These are phyloP conservation scores for Eudorcas thomsonii DNA, from an alignment of 2,113 vertebrate species.

Conservation along the genomic window DNA sequence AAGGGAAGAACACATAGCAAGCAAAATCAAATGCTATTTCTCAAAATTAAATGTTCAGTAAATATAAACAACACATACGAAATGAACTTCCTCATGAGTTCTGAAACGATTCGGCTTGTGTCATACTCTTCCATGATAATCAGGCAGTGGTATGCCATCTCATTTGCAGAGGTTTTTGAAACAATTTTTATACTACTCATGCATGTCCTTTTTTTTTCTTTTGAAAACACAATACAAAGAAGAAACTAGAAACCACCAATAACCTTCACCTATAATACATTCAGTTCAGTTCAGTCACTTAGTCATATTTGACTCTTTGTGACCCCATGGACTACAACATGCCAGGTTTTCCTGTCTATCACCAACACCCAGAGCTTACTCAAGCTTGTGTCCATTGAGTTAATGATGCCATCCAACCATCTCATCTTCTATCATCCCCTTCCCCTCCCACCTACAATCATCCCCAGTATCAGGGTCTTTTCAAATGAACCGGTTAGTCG, in stretches of 20 bases:
- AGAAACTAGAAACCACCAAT: neutral
- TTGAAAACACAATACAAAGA: neutral
- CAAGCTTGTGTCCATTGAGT: neutral
- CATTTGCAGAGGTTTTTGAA: neutral
- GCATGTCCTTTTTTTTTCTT: neutral
- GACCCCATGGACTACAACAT: neutral
- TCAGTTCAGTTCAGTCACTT: neutral
- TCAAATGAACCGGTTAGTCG: neutral
- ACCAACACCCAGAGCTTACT: neutral
- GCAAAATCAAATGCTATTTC: neutral
- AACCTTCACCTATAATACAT: neutral
- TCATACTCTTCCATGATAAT: neutral
- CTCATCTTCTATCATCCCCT: neutral
- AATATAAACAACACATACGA: neutral
- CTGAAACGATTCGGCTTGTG: neutral
- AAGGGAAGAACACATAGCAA: neutral
- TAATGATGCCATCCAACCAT: neutral
- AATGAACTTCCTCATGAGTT: neutral
- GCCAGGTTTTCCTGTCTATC: neutral
- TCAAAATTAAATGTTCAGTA: neutral
- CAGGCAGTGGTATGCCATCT: neutral
- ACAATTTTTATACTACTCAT: neutral
- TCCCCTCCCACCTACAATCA: neutral
- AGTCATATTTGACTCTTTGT: neutral
- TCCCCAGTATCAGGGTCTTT: neutral